phyloP scores from a whole-genome alignment of 64 coral and sea anemone genomes.

The Dendrophyllia cribrosa region DNA sequence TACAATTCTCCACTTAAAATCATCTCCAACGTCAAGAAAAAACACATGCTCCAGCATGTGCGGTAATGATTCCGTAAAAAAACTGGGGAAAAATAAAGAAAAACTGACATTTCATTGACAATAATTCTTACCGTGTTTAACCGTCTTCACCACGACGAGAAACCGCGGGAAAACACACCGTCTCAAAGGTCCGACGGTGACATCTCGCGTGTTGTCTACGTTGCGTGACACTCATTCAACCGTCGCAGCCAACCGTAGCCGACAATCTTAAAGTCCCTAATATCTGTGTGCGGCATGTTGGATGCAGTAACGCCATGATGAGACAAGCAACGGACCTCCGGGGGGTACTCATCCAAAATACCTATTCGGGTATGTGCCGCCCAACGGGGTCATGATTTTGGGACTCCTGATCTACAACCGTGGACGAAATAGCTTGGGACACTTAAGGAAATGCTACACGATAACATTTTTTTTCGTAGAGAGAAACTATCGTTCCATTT shows the following conservation, averaged over 20 bases:
- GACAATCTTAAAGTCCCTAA: conserved; percentile 30
- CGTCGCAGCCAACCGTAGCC: background rate
- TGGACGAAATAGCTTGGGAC: too few species aligned
- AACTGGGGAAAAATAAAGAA: background rate
- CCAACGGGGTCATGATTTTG: too few species aligned
- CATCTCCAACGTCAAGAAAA: background rate
- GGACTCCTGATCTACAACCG: too few species aligned
- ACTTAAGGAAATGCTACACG: too few species aligned
- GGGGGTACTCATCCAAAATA: too few species aligned
- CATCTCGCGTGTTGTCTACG: background rate
- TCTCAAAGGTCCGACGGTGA: conserved; percentile 14
- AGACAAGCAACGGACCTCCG: too few species aligned
- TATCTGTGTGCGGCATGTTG: too few species aligned
- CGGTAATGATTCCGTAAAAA: background rate
- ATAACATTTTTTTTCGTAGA: too few species aligned
- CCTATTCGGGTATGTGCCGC: too few species aligned
- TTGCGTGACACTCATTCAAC: background rate
- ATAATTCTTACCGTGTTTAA: conserved; percentile 29
- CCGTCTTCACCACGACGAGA: conserved; percentile 24
- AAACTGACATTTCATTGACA: conserved; percentile 7
- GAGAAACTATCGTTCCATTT: too few species aligned
- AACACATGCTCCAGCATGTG: background rate
- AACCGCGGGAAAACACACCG: conserved; percentile 29
- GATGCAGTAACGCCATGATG: too few species aligned
- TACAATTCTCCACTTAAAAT: background rate